Conservation (phyloP, 1,140 invertebrate species). For the Plodia interpunctella region DNA sequence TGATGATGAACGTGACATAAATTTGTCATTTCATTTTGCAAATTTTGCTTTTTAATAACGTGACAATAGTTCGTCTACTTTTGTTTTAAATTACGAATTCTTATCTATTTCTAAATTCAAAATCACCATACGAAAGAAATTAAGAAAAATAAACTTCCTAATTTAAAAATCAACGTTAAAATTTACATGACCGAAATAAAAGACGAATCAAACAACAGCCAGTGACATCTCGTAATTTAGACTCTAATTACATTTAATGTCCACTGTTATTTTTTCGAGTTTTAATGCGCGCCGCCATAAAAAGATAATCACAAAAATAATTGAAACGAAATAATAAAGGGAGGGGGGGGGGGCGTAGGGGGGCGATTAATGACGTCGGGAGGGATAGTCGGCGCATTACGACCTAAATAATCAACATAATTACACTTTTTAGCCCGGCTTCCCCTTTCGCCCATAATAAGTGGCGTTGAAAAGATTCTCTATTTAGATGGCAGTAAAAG, state of each 20-base stretch:
- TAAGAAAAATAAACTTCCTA: slow-evolving; percentile 3
- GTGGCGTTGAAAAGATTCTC: slow-evolving; percentile 59
- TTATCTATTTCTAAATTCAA: neutral
- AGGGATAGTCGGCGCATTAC: slow-evolving; percentile 70
- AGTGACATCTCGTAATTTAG: slow-evolving; percentile 67
- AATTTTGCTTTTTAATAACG: too few relatives aligned
- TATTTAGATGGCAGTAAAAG: slow-evolving; percentile 40
- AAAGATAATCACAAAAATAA: slow-evolving; percentile 77
- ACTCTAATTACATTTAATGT: slow-evolving; percentile 74
- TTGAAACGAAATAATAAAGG: slow-evolving; percentile 77
- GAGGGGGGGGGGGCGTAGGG: slow-evolving; percentile 32
- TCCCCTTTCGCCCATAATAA: slow-evolving; percentile 59
- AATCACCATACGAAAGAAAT: neutral
- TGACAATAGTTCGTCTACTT: too few relatives aligned
- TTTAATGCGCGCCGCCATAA: slow-evolving; percentile 72
- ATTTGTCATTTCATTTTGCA: too few relatives aligned
- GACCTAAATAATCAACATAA: slow-evolving; percentile 77
- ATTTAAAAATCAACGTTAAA: neutral
- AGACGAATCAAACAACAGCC: slow-evolving; percentile 18
- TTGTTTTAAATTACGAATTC: too few relatives aligned
- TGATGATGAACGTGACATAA: too few relatives aligned
- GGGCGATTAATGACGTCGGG: slow-evolving; percentile 60
- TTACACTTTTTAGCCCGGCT: slow-evolving; percentile 71
- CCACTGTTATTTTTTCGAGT: slow-evolving; percentile 72
- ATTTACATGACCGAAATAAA: slow-evolving; percentile 7